phyloP scores from a whole-genome alignment of 2,797 vertebrate genomes.

The Gephyroberyx darwinii region DNA sequence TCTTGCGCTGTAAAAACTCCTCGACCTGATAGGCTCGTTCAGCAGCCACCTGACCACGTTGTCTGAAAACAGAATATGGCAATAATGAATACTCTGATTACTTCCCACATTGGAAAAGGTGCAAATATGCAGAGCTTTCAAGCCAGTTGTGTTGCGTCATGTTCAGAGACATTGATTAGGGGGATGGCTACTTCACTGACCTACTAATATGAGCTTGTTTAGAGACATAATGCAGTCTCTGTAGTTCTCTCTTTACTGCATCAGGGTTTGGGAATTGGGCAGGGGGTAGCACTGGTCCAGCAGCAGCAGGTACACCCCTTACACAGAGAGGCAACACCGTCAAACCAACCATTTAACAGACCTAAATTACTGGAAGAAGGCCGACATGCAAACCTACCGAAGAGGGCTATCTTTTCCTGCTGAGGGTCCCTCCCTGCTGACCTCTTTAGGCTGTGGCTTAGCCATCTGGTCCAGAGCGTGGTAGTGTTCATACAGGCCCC shows the following conservation, averaged over 20 bases:
- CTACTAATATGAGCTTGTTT: conserved; percentile 73
- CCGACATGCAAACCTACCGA: conserved; percentile 46
- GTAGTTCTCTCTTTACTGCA: conserved; percentile 85
- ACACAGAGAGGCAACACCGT: conserved; percentile 18
- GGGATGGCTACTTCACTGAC: conserved; percentile 51
- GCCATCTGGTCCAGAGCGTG: conserved; percentile 87
- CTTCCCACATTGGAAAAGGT: background rate
- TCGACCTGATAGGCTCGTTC: conserved; percentile 91
- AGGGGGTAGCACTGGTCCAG: conserved; percentile 78
- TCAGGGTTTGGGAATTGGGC: conserved; percentile 76
- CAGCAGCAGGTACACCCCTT: conserved; percentile 66
- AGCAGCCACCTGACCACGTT: conserved; percentile 80
- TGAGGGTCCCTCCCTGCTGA: conserved; percentile 58
- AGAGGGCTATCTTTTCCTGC: conserved; percentile 54
- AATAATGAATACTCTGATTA: background rate
- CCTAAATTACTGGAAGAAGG: background rate
- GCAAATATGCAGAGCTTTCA: background rate
- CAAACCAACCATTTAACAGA: background rate
- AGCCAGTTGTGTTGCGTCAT: background rate
- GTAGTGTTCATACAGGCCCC: conserved; percentile 85
- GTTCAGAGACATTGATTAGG: background rate
- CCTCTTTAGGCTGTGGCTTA: conserved; percentile 72
- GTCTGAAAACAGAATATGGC: conserved; percentile 76
- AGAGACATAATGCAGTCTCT: conserved; percentile 86
- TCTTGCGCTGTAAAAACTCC: conserved; percentile 95